These are phyloP conservation scores for Synergus itoensis DNA, from an alignment of 2,888 invertebrate genomes.

Conservation along the genomic window DNA sequence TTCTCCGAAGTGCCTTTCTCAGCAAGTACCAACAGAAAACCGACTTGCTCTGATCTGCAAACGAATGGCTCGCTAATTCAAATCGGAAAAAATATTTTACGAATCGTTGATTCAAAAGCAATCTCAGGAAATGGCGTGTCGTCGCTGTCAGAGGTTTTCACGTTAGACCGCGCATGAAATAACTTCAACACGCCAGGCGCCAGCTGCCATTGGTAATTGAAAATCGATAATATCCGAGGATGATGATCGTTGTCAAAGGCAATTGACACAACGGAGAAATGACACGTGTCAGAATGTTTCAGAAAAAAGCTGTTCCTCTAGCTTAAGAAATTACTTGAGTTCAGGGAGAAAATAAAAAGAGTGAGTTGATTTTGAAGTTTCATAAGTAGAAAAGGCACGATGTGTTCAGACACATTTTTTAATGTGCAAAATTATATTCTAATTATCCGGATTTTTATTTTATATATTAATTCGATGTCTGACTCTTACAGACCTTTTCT, in stretches of 20 bases:
- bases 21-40: slow-evolving; percentile 35
- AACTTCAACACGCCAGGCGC: slow-evolving; percentile 7
- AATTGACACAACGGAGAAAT: not conserved
- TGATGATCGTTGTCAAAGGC: slow-evolving; percentile 12
- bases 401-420: too few relatives aligned
- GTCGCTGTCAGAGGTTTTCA: slow-evolving; percentile 9
- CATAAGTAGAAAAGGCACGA: too few relatives aligned
- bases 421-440: too few relatives aligned
- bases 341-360: not conserved
- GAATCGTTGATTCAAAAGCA: slow-evolving; percentile 10
- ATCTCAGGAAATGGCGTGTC: slow-evolving; percentile 3
- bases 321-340: not conserved
- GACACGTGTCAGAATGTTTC: not conserved
- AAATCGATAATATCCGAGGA: slow-evolving; percentile 21
- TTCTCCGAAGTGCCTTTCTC: slow-evolving; percentile 45
- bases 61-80: not conserved
- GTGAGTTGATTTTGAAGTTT: too few relatives aligned
- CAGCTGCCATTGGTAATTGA: slow-evolving; percentile 26
- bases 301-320: not conserved
- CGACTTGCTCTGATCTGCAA: slow-evolving; percentile 15
- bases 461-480: too few relatives aligned
- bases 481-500: too few relatives aligned
- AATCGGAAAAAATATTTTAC: slow-evolving; percentile 32
- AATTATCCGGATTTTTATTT: too few relatives aligned
- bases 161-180: slow-evolving; percentile 3